Conservation (phyloP, 1,140 invertebrate species). For the Acromyrmex echinatior region DNA sequence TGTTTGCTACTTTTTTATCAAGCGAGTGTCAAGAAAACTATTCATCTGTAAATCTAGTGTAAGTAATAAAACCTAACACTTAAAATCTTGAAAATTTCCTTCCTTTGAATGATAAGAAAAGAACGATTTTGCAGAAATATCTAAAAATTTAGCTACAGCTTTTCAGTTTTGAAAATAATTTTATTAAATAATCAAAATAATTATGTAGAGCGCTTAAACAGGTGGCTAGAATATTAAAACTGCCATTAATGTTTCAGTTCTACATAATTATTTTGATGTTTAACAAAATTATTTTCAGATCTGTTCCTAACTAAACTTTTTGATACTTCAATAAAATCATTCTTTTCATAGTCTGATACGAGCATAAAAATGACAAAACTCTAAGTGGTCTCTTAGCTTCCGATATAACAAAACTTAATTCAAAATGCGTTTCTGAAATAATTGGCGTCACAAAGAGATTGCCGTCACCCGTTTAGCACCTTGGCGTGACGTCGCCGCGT, state of each 20-base stretch:
- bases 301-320: no score
- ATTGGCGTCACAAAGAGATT: constrained; percentile 39
- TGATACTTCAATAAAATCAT: no score
- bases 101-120: not conserved
- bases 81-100: not conserved
- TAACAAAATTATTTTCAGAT: no score
- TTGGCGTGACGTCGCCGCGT: constrained; percentile 45
- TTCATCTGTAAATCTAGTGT: not conserved
- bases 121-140: no score
- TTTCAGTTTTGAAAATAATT: no score
- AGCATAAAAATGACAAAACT: not conserved
- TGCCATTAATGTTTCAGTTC: no score
- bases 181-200: no score
- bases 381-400: not conserved
- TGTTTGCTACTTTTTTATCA: not conserved
- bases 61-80: not conserved
- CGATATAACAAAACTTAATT: constrained; percentile 25
- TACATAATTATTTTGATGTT: no score
- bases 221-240: no score
- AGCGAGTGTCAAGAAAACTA: not conserved
- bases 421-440: constrained; percentile 45
- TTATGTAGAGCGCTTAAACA: no score
- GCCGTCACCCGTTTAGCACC: constrained; percentile 52
- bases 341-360: not conserved
- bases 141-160: no score